Base-by-base conservation (phyloP, 37 sponge, comb jelly and placozoan species). In the Diacarnus erythraeanus region DNA sequence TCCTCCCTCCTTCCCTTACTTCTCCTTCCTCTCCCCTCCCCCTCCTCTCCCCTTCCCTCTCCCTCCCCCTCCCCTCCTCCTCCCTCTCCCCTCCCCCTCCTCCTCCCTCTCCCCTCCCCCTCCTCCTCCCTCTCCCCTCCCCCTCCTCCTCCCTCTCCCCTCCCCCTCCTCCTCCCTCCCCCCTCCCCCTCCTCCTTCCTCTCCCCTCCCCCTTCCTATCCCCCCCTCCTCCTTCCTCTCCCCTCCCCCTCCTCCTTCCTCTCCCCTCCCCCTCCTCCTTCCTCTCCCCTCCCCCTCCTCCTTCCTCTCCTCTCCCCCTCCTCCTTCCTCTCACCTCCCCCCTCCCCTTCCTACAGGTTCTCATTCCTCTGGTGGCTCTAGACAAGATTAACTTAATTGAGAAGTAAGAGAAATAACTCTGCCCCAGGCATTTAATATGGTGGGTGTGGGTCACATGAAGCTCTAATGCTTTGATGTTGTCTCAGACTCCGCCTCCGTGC, bases 381-480 rank as follows among this genome's bases (percentile, higher is more conserved):
- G 91, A 91, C 56, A 91, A 86, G 75, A 39, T 91, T 30, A 91
- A 91, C 36, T 35, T 91, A 23, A 91, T 91, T 74, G 86, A 91
- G 59, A 58, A 34, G 88, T 87, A 60, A 63, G 74, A 35, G 3
- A 23, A 1, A 38, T 1, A 59, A 25, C 2, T 70, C 77, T 59
- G 20, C 38, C 34, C 21, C 8, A 18, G 22, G n/a, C 61, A n/a
- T n/a, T n/a, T n/a, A n/a, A n/a, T n/a, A n/a, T n/a, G n/a, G n/a
- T n/a, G n/a, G n/a, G n/a, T n/a, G n/a, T n/a, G n/a, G n/a, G n/a
- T n/a, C n/a, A n/a, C n/a, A n/a, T n/a, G n/a, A n/a, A n/a, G 1
- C 57, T 51, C 54, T 74, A 21, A 20, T 1, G 25, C 17, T 5
- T 33, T 59, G 39, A 21, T 34, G 27, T 59, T 41, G 18, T n/a